Evolutionary conservation across 2,113 vertebrate species (phyloP).

Genomic region (Paramormyrops kingsleyae): DNA sequence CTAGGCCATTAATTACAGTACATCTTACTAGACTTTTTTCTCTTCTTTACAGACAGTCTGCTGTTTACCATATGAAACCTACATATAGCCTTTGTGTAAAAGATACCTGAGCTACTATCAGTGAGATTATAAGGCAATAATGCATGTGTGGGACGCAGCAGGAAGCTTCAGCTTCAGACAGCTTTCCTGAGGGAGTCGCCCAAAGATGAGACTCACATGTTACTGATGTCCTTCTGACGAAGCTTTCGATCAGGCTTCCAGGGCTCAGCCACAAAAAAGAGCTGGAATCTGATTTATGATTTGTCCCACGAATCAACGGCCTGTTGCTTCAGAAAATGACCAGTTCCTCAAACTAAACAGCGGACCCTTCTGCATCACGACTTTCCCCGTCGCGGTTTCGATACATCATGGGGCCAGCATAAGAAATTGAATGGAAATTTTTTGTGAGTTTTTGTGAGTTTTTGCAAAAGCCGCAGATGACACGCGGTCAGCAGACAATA

Average conservation of each 20-base stretch:
- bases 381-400: not conserved
- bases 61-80: not conserved
- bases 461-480: not conserved
- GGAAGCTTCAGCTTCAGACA: slow-evolving; percentile 27
- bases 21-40: not conserved
- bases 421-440: not conserved
- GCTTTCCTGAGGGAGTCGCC: slow-evolving; percentile 39
- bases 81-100: not conserved
- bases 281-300: slow-evolving; percentile 50
- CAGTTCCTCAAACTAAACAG: not conserved
- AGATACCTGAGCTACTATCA: not conserved
- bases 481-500: not conserved
- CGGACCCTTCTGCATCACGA: not conserved
- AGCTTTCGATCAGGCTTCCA: slow-evolving; percentile 25
- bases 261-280: slow-evolving; percentile 41
- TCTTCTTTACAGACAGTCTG: not conserved
- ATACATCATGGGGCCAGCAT: not conserved
- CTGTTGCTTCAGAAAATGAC: not conserved
- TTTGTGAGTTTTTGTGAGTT: not conserved
- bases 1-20: not conserved
- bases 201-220: slow-evolving; percentile 55
- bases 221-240: slow-evolving; percentile 68
- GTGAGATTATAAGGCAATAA: not conserved
- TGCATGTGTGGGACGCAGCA: not conserved
- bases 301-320: slow-evolving; percentile 37